These are phyloP conservation scores for Balaeniceps rex DNA, from an alignment of 2,113 vertebrate species.

Conservation along the genomic window DNA sequence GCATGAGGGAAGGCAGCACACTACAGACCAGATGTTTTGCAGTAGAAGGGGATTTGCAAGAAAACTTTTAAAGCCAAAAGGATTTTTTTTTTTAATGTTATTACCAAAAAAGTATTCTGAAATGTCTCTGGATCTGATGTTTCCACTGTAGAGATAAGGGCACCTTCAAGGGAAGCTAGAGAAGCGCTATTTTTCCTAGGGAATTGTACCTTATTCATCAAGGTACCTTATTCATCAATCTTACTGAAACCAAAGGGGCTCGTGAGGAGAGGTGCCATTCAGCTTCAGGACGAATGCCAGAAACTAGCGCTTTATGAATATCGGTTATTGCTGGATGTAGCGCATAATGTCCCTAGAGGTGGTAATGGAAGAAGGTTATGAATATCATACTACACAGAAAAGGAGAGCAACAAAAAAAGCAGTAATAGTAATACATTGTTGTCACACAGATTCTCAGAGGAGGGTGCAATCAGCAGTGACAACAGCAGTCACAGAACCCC, in stretches of 20 bases:
- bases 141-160: not conserved
- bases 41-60: not conserved
- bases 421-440: not conserved
- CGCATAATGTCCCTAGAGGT: not conserved
- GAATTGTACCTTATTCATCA: slow-evolving; percentile 10
- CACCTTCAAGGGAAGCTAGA: not conserved
- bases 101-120: not conserved
- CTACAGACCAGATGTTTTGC: not conserved
- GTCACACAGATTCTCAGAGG: not conserved
- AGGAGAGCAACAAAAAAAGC: not conserved
- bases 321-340: not conserved
- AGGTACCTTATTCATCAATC: not conserved
- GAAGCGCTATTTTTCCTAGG: not conserved
- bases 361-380: not conserved
- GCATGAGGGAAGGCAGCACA: not conserved
- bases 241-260: not conserved
- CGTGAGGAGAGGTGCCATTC: not conserved
- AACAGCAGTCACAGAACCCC: not conserved
- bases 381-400: not conserved
- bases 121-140: not conserved
- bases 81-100: not conserved
- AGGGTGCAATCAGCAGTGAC: not conserved
- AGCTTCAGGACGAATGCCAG: not conserved
- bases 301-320: not conserved
- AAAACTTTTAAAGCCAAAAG: not conserved